These are phyloP conservation scores for Synergus laeviventris DNA, from an alignment of 2,888 invertebrate genomes.

Conservation along the genomic window DNA sequence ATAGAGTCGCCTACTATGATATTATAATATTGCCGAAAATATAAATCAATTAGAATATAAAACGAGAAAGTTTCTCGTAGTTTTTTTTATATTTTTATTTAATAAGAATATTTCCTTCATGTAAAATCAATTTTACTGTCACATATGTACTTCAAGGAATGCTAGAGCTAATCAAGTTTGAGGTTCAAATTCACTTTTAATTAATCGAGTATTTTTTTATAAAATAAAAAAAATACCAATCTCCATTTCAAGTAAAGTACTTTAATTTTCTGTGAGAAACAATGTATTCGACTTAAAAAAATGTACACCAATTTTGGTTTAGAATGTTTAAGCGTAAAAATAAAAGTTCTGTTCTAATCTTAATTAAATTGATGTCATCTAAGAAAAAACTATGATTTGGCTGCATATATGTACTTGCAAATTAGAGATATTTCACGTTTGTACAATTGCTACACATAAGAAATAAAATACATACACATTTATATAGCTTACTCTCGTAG, in stretches of 20 bases:
- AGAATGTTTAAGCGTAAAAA: background rate
- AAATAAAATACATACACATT: conserved; percentile 32
- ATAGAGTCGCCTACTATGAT: background rate
- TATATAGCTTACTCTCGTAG: conserved; percentile 15
- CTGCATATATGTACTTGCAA: conserved; percentile 12
- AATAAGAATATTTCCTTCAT: conserved; percentile 16
- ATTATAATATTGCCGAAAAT: conserved; percentile 4
- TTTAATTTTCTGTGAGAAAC: background rate
- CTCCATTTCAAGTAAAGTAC: background rate
- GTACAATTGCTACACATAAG: conserved; percentile 33
- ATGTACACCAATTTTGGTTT: background rate
- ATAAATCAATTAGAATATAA: background rate
- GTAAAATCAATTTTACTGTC: conserved; percentile 9
- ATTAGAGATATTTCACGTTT: conserved; percentile 21
- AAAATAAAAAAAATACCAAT: background rate
- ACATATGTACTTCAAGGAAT: background rate
- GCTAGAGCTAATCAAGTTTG: background rate
- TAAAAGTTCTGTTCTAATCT: background rate
- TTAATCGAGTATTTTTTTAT: conserved; percentile 6
- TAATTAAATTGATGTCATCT: conserved; percentile 1
- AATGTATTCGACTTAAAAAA: background rate
- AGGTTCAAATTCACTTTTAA: conserved; percentile 1
- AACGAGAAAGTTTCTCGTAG: background rate
- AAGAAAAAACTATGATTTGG: conserved; percentile 17
- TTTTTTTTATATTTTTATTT: background rate